A percentile compares a stretch with the other conserved stretches of the same genome.
These are phyloP conservation scores for Daboia siamensis DNA, from an alignment of 2,113 vertebrate genomes.

Conservation along the genomic window DNA sequence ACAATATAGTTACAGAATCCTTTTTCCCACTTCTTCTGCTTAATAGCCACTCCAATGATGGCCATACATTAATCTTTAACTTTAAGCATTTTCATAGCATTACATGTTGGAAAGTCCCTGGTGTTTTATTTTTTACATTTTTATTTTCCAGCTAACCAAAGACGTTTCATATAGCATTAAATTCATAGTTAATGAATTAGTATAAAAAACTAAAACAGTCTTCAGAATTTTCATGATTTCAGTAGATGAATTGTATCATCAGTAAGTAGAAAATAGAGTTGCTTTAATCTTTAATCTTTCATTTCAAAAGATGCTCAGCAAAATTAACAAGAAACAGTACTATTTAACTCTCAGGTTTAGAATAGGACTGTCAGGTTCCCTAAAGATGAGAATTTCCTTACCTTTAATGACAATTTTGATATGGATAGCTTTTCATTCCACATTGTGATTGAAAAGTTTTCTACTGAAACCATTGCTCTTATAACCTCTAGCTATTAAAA, in stretches of 20 bases:
- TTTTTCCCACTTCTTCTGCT: neutral
- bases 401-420: neutral
- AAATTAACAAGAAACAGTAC: neutral
- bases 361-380: neutral
- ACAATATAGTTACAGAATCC: neutral
- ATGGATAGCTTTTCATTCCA: neutral
- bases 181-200: neutral
- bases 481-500: neutral
- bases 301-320: conserved; percentile 39
- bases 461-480: neutral
- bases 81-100: neutral
- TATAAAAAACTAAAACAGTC: neutral
- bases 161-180: neutral
- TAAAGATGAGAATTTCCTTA: neutral
- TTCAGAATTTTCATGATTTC: neutral
- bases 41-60: neutral
- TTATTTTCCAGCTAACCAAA: neutral
- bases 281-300: neutral
- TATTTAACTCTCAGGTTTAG: neutral
- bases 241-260: neutral
- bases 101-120: neutral
- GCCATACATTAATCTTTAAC: neutral
- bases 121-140: neutral
- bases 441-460: neutral
- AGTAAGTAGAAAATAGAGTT: conserved; percentile 26